Evolutionary conservation across 2,888 invertebrate genomes (phyloP).

Genomic region (Pseudeuparius sepicola): DNA sequence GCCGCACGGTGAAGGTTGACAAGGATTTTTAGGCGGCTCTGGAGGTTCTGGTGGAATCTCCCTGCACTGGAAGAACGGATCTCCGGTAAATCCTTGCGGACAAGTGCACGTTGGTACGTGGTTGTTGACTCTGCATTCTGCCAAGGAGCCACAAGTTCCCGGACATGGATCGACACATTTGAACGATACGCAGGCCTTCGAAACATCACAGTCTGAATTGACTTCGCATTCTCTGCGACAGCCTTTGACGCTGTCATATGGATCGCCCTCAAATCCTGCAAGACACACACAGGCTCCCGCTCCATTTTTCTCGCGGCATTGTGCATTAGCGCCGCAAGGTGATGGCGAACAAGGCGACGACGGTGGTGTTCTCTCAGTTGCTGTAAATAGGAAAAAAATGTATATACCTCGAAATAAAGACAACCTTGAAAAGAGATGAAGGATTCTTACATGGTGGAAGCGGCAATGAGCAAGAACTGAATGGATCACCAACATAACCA

Average conservation of each 20-base stretch:
- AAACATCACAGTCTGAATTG: constrained; percentile 64
- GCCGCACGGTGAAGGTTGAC: constrained; percentile 77
- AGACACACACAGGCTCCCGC: constrained; percentile 80
- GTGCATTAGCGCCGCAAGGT: constrained; percentile 78
- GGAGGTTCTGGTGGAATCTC: constrained; percentile 44
- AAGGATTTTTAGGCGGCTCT: constrained; percentile 52
- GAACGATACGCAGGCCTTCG: constrained; percentile 66
- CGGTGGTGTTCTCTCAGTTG: constrained; percentile 53
- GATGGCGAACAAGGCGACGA: constrained; percentile 72
- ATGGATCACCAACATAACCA: constrained; percentile 74
- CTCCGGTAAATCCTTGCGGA: constrained; percentile 64
- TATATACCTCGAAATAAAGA: constrained; percentile 6
- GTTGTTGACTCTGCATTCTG: constrained; percentile 67
- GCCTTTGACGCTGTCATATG: constrained; percentile 58
- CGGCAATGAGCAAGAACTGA: constrained; percentile 42
- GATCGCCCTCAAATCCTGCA: constrained; percentile 70
- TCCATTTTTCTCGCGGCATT: constrained; percentile 71
- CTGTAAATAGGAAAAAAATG: too few species aligned
- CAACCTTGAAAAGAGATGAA: neutral
- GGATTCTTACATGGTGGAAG: constrained; percentile 35
- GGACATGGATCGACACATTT: constrained; percentile 81
- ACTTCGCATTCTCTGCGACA: constrained; percentile 70
- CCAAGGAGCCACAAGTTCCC: constrained; percentile 71
- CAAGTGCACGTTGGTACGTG: constrained; percentile 73
- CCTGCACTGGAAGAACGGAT: constrained; percentile 71